A percentile compares a stretch with the other conserved stretches of the same genome.
Conservation (phyloP, 2,113 vertebrate genomes). For the Chaenogobius annularis region DNA sequence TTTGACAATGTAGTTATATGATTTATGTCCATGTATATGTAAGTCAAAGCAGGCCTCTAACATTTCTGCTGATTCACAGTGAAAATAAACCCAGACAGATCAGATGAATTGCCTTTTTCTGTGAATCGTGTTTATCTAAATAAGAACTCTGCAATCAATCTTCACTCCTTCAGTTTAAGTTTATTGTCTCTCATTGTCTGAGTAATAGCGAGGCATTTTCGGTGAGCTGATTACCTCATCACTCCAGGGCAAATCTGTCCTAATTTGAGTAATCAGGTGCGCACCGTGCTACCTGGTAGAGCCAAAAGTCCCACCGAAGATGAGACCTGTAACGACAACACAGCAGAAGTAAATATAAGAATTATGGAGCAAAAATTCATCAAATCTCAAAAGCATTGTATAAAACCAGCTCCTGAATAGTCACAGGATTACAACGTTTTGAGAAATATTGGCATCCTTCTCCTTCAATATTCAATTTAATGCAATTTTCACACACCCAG, state of each 20-base stretch:
- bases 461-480: slow-evolving; percentile 72
- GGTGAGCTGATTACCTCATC: slow-evolving; percentile 66
- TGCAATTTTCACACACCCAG: slow-evolving; percentile 69
- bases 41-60: slow-evolving; percentile 51
- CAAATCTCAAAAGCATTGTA: slow-evolving; percentile 53
- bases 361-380: background rate
- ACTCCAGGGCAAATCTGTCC: slow-evolving; percentile 54
- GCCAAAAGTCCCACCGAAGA: slow-evolving; percentile 50
- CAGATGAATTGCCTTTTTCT: slow-evolving; percentile 74
- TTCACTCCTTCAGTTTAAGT: slow-evolving; percentile 65
- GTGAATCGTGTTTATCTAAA: slow-evolving; percentile 72
- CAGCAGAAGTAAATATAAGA: background rate
- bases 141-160: slow-evolving; percentile 73
- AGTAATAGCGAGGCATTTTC: slow-evolving; percentile 62
- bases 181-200: slow-evolving; percentile 73
- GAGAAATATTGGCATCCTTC: slow-evolving; percentile 47
- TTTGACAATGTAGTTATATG: slow-evolving; percentile 70
- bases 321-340: slow-evolving; percentile 17
- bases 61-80: slow-evolving; percentile 66
- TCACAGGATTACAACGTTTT: slow-evolving; percentile 62
- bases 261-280: slow-evolving; percentile 57
- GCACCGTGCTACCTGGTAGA: slow-evolving; percentile 16
- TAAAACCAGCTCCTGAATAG: slow-evolving; percentile 47
- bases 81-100: slow-evolving; percentile 62
- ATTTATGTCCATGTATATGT: slow-evolving; percentile 67